Evolutionary conservation across 2,888 invertebrate genomes (phyloP).

Genomic region (Drosophila meridionalis): DNA sequence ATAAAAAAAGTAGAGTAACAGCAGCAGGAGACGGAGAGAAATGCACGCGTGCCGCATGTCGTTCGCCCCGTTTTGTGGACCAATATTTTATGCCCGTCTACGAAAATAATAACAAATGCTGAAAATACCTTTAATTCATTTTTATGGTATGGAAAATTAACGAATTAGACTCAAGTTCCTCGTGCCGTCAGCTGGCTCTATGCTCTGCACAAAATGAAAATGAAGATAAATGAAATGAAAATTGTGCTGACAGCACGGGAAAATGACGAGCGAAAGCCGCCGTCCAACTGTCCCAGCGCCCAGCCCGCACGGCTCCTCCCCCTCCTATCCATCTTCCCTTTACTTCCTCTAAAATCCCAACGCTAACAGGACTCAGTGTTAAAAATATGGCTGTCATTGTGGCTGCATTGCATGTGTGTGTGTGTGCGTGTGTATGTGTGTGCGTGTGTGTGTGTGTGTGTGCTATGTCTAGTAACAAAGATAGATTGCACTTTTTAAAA

Average conservation of each 20-base stretch:
- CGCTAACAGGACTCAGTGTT: conserved; percentile 25
- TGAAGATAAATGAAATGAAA: conserved; percentile 77
- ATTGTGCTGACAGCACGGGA: conserved; percentile 68
- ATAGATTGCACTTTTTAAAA: conserved; percentile 75
- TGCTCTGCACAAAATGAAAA: conserved; percentile 63
- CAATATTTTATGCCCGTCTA: conserved; percentile 51
- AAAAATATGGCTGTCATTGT: conserved; percentile 63
- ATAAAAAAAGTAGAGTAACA: background rate
- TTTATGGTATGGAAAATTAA: conserved; percentile 68
- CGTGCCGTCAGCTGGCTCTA: background rate
- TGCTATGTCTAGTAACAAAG: conserved; percentile 54
- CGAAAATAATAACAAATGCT: conserved; percentile 38
- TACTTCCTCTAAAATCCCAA: background rate
- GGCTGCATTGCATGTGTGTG: conserved; percentile 31
- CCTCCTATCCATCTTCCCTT: background rate
- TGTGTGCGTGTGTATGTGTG: conserved; percentile 12
- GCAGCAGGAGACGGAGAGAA: background rate
- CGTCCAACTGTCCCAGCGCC: background rate
- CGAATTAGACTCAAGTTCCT: conserved; percentile 57
- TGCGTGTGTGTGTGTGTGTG: background rate
- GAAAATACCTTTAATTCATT: conserved; percentile 64
- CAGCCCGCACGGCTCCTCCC: too few species aligned
- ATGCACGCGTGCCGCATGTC: conserved; percentile 59
- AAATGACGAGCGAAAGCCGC: conserved; percentile 61
- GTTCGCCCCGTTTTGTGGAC: conserved; percentile 45